Percentiles rank a stretch among this genome's conserved stretches.
phyloP scores from a whole-genome alignment of 2,797 vertebrate species.

The Catharus ustulatus region DNA sequence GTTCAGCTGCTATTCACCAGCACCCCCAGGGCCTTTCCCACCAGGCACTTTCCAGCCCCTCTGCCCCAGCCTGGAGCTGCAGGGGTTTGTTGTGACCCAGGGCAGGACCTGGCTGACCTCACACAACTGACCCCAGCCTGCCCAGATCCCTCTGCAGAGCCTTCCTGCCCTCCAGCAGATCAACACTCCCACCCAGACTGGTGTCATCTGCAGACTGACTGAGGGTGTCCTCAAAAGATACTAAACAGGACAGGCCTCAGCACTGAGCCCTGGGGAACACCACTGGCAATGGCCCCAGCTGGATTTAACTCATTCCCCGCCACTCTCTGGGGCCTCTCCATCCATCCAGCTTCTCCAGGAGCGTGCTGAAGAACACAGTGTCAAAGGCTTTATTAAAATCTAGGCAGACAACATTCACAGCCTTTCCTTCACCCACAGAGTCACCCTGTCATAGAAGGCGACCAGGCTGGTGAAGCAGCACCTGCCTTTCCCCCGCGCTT shows the following conservation, averaged over 20 bases:
- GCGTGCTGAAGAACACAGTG: not conserved
- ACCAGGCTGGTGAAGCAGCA: not conserved
- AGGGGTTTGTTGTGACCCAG: not conserved
- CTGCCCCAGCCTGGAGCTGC: not conserved
- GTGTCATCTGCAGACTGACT: not conserved
- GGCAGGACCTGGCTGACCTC: not conserved
- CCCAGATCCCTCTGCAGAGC: not conserved
- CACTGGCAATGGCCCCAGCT: not conserved
- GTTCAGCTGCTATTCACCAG: not conserved
- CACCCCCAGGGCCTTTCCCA: not conserved
- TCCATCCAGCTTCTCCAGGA: not conserved
- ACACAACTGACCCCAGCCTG: not conserved
- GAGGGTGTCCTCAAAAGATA: not conserved
- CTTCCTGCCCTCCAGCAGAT: not conserved
- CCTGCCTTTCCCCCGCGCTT: not conserved
- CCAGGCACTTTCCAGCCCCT: not conserved
- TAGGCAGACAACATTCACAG: not conserved
- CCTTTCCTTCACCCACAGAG: not conserved
- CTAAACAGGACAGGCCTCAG: not conserved
- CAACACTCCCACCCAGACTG: not conserved
- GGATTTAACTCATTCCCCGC: not conserved
- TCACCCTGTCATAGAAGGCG: not conserved
- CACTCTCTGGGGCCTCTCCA: not conserved
- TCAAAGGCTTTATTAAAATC: not conserved
- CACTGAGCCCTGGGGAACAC: not conserved